These are phyloP conservation scores for Agraylea sexmaculata DNA, from an alignment of 1,140 invertebrate genomes.

Conservation along the genomic window DNA sequence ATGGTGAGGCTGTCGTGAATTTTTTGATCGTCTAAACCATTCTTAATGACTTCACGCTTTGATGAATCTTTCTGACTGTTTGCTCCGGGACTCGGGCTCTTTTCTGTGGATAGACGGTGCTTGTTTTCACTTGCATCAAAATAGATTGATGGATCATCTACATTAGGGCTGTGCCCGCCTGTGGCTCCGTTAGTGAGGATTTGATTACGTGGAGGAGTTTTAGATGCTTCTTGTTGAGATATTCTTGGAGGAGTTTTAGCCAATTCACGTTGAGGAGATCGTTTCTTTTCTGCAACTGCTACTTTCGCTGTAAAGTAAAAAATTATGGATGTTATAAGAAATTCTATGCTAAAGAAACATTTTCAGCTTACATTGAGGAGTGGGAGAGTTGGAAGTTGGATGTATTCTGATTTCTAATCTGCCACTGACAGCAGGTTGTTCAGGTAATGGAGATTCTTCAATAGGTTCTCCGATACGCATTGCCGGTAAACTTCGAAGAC, in stretches of 20 bases:
- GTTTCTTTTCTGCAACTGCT: neutral
- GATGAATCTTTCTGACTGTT: conserved; percentile 17
- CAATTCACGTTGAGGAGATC: conserved; percentile 3
- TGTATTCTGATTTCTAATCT: conserved; percentile 72
- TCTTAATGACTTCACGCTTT: conserved; percentile 17
- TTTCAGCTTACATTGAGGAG: conserved; percentile 25
- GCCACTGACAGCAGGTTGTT: conserved; percentile 55
- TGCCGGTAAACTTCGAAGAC: conserved; percentile 17
- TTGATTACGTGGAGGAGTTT: conserved; percentile 12
- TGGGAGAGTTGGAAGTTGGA: conserved; percentile 29
- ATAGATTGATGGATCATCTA: conserved; percentile 50
- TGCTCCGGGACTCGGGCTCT: conserved; percentile 24
- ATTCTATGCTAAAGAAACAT: neutral
- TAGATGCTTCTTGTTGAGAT: conserved; percentile 7
- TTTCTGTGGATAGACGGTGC: conserved; percentile 24
- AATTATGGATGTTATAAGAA: neutral
- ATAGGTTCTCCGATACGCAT: conserved; percentile 17
- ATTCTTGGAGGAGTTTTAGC: neutral
- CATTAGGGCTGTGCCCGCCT: conserved; percentile 41
- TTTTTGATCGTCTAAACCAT: conserved; percentile 12
- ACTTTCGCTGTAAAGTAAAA: neutral
- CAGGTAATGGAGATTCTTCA: conserved; percentile 27
- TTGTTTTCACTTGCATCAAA: conserved; percentile 50
- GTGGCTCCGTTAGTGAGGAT: conserved; percentile 31
- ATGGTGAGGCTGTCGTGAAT: conserved; percentile 12